phyloP scores from a whole-genome alignment of 2,888 invertebrate genomes.

The Cacoxenus indagator region DNA sequence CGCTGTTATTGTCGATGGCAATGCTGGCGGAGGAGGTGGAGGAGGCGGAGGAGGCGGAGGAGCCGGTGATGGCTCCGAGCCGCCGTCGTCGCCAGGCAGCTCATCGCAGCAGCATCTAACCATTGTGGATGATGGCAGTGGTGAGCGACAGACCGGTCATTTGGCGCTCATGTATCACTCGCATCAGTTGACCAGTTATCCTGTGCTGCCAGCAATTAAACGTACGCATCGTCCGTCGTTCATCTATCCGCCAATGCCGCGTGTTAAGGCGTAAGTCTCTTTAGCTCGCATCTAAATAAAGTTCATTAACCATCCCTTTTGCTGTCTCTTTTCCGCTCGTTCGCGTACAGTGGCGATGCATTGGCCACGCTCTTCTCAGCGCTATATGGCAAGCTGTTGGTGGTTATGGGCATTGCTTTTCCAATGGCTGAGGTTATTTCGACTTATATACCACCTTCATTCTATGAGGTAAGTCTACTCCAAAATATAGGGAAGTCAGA shows the following conservation, averaged over 20 bases:
- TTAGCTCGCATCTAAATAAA: not conserved
- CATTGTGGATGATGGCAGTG: slow-evolving; percentile 43
- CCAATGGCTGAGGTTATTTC: slow-evolving; percentile 97
- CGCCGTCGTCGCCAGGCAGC: slow-evolving; percentile 60
- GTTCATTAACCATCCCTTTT: not conserved
- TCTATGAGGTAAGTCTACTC: slow-evolving; percentile 86
- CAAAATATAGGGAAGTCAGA: too few species aligned
- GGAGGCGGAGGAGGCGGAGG: slow-evolving; percentile 39
- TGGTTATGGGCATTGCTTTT: slow-evolving; percentile 95
- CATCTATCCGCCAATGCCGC: slow-evolving; percentile 68
- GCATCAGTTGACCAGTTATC: slow-evolving; percentile 69
- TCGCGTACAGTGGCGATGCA: slow-evolving; percentile 80
- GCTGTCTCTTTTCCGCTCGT: not conserved
- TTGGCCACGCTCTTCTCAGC: slow-evolving; percentile 91
- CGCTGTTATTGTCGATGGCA: slow-evolving; percentile 57
- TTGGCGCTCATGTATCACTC: slow-evolving; percentile 70
- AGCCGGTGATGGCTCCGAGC: slow-evolving; percentile 60
- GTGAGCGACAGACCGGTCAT: slow-evolving; percentile 62
- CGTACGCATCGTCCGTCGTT: slow-evolving; percentile 69
- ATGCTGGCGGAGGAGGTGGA: slow-evolving; percentile 43
- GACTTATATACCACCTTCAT: slow-evolving; percentile 92
- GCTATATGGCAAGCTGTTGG: slow-evolving; percentile 91
- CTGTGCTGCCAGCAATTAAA: slow-evolving; percentile 69
- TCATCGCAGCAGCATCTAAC: slow-evolving; percentile 57
- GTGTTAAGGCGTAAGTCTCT: slow-evolving; percentile 69